A percentile compares a stretch with the other conserved stretches of the same genome.
Evolutionary conservation across 2,888 invertebrate species (phyloP).

Genomic region (Lacanobia oleracea): DNA sequence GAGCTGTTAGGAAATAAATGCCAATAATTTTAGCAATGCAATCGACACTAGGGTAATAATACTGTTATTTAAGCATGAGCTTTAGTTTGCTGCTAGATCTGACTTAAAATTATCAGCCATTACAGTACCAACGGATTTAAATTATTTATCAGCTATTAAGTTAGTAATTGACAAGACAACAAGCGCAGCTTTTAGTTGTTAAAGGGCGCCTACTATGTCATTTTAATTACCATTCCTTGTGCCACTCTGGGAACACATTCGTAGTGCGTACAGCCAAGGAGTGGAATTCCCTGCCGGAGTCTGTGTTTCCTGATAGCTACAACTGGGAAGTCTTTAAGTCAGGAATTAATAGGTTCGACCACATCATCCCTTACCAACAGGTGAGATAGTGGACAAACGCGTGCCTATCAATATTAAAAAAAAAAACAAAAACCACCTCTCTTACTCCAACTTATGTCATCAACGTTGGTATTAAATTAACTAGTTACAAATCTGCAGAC

Average conservation of each 20-base stretch:
- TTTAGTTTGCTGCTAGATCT: conserved; percentile 6
- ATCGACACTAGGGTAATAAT: conserved; percentile 36
- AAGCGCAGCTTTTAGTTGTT: conserved; percentile 4
- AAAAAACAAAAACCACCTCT: no score
- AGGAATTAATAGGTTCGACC: no score
- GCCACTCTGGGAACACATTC: no score
- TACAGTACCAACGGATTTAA: conserved; percentile 27
- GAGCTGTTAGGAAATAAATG: conserved; percentile 55
- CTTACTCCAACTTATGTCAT: no score
- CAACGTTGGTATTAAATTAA: neutral
- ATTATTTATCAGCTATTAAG: conserved; percentile 30
- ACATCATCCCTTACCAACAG: no score
- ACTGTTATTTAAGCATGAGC: conserved; percentile 30
- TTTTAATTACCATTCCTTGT: neutral
- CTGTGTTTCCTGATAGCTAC: no score
- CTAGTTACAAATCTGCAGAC: neutral
- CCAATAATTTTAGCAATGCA: conserved; percentile 49
- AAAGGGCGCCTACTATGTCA: neutral
- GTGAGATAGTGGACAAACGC: no score
- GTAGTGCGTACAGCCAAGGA: no score
- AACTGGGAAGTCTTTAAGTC: no score
- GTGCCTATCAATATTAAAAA: no score
- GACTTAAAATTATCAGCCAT: conserved; percentile 46
- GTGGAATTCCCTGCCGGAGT: no score
- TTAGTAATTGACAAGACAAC: conserved; percentile 8